Evolutionary conservation across 2,797 vertebrate species (phyloP), one percentile per base, ranked within the genome.

Genomic region (Spinibarbus caldwelli): DNA sequence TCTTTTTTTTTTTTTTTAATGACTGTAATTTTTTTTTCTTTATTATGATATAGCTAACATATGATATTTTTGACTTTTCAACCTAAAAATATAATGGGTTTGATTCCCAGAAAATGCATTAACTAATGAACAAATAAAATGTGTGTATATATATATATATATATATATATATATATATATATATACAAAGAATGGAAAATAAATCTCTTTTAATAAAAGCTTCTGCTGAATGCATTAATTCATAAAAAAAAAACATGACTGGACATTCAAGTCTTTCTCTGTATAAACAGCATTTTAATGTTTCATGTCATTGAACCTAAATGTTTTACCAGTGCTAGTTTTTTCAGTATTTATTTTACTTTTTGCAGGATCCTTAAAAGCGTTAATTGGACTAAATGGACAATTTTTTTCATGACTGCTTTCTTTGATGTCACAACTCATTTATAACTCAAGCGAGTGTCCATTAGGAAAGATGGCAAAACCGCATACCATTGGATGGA

Each of bases 351-450:
- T 78, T 78, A 10, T 29, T 12, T 8, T 26, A 57, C 2, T 52
- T 52, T 49, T 34, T 34, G 29, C 17, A 52, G 5, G 0, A 64
- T 26, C 3, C 38, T 21, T 64, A 14, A 36, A 66, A 66, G 4
- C 0, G 0, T 66, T n/a, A 67, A 66, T 66, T 66, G 10, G n/a
- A 23, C 59, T 73, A 17, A 49, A 73, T 49, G 43, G 1, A 26
- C 38, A 29, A 21, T 57, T 59, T 29, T 29, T 62, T 43, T 23
- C 9, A 1, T 38, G 14, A 41, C 57, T 80, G 41, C 62, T 80
- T 21, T 21, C 19, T 49, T 36, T 67, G 62, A 80, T 47, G 41
- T 66, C 78, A 79, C 41, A 47, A 43, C 41, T 79, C 19, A 66
- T 79, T 79, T 45, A 47, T 29, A 79, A 26, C 26, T 23, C 38